Evolutionary conservation across 2,797 vertebrate species (phyloP).

Genomic region (Rhinatrema bivittatum): DNA sequence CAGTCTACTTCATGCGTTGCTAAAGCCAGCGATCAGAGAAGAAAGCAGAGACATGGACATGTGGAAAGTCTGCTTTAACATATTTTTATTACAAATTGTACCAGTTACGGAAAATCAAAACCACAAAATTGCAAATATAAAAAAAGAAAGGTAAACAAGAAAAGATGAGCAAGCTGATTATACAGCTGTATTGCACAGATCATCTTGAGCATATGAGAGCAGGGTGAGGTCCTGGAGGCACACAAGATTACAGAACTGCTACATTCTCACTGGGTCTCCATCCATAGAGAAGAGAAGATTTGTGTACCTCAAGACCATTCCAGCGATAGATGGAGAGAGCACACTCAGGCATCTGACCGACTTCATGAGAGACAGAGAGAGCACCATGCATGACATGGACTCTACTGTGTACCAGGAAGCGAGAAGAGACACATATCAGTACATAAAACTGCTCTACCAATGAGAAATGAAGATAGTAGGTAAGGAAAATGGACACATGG

Average conservation of each 20-base stretch:
- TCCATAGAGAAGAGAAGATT: slow-evolving; percentile 29
- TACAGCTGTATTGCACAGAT: slow-evolving; percentile 40
- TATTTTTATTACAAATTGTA: slow-evolving; percentile 71
- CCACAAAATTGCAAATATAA: slow-evolving; percentile 43
- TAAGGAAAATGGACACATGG: no score
- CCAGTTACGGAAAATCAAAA: slow-evolving; percentile 45
- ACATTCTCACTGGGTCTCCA: slow-evolving; percentile 63
- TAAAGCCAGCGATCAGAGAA: no score
- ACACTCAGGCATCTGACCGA: no score
- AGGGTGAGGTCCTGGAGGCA: slow-evolving; percentile 41
- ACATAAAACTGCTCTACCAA: no score
- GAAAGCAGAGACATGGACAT: slow-evolving; percentile 19
- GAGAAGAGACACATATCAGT: no score
- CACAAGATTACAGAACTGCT: slow-evolving; percentile 48
- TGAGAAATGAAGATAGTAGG: no score
- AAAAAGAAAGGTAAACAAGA: slow-evolving; percentile 39
- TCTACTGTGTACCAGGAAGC: no score
- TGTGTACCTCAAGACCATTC: slow-evolving; percentile 41
- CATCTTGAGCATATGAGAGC: slow-evolving; percentile 31
- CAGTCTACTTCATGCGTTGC: no score
- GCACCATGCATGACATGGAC: no score
- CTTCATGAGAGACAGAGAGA: no score
- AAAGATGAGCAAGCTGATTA: slow-evolving; percentile 50
- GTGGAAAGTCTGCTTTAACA: slow-evolving; percentile 42
- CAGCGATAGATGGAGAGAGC: slow-evolving; percentile 31